Evolutionary conservation across 2,797 vertebrate genomes (phyloP), one percentile per base, ranked within the genome.

Genomic region (Tolypeutes matacus): DNA sequence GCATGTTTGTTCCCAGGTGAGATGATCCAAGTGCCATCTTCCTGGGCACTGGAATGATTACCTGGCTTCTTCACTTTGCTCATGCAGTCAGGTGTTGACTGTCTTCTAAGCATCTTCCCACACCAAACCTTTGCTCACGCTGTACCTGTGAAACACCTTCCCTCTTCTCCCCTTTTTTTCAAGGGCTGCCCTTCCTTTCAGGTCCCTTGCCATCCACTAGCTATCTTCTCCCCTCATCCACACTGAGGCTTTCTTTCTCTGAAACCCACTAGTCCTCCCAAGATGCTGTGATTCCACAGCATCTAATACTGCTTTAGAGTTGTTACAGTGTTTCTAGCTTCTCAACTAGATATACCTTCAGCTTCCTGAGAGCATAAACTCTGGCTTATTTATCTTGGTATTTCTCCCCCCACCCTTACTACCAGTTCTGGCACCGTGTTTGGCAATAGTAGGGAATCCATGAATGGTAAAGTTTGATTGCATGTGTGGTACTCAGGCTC

Each of bases 361-460:
- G 25, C 21, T 14, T 46, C 29, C 31, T 69, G 21, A 75, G 58
- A 82, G 25, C 36, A 27, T 49, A 39, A 58, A 14, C 20, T 75
- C 58, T 39, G 5, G 89, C 21, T 64, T 90, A 46, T 49, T 85
- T 73, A 29, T 70, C 34, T 46, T 80, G 65, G 18, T 17, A 31
- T 39, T 56, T 18, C 53, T 17, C 18, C 31, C 12, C 5, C 75
- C 21, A 5, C 1, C 10, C 69, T 72, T 11, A 72, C 20, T 11
- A 29, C n/a, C 21, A 64, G 15, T 13, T 34, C 25, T 49, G 20
- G 25, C 67, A 27, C n/a, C 8, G 0, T 53, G 25, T 17, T 29
- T 64, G 11, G 0, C 3, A n/a, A 25, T 64, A 15, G 13, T 0
- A 23, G 17, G 21, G 39, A 1, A 23, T 77, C 60, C 9, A 1